Evolutionary conservation across 2,113 vertebrate genomes (phyloP).

Genomic region (Trogon surrucura): DNA sequence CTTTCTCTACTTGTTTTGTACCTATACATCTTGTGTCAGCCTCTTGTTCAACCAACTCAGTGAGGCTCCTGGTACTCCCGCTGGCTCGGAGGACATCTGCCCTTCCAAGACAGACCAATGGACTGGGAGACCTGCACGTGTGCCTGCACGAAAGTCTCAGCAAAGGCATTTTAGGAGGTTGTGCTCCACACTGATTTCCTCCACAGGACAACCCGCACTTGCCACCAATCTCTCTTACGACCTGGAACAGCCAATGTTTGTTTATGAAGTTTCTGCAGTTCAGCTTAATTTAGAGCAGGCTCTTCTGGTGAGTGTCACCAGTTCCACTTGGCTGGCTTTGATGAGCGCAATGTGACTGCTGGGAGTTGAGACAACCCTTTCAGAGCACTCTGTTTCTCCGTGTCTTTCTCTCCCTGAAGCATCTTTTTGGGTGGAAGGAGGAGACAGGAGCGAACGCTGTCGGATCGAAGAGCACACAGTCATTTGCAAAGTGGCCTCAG

Average conservation of each 20-base stretch:
- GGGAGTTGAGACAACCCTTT: constrained; percentile 21
- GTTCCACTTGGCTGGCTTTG: constrained; percentile 56
- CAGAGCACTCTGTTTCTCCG: not conserved
- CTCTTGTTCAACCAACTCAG: not conserved
- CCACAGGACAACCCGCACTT: accelerated
- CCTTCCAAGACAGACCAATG: not conserved
- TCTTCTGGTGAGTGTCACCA: constrained; percentile 21
- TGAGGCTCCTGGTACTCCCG: not conserved
- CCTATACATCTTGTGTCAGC: not conserved
- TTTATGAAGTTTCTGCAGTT: constrained; percentile 3
- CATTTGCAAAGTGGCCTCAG: not conserved
- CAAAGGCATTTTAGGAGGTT: not conserved
- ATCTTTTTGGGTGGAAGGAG: not conserved
- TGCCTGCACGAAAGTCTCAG: not conserved
- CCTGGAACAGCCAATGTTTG: not conserved
- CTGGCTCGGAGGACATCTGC: not conserved
- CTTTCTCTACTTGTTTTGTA: not conserved
- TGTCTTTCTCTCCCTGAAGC: not conserved
- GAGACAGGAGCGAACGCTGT: not conserved
- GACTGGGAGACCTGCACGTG: accelerated
- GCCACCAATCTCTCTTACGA: not conserved
- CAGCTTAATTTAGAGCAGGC: constrained; percentile 37
- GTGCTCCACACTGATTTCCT: not conserved
- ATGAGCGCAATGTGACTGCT: constrained; percentile 15
- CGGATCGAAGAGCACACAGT: not conserved